These are phyloP conservation scores for Cyprinus carpio DNA, from an alignment of 2,113 vertebrate species.

Conservation along the genomic window DNA sequence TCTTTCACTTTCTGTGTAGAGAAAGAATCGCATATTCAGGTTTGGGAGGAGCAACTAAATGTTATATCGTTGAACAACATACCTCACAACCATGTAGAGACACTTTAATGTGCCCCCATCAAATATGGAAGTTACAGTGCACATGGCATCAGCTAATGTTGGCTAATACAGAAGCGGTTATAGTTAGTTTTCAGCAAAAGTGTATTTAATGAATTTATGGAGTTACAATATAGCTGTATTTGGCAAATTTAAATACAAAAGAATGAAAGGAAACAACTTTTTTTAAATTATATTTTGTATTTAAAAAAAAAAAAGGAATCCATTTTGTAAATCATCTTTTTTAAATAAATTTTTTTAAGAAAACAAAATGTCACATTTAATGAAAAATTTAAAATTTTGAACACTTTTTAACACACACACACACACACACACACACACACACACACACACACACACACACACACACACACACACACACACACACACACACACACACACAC, in stretches of 20 bases:
- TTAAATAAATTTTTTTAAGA: too few species aligned
- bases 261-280: not conserved
- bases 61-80: not conserved
- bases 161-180: too few species aligned
- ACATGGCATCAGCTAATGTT: too few species aligned
- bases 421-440: too few species aligned
- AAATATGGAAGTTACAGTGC: too few species aligned
- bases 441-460: too few species aligned
- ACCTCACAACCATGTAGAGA: too few species aligned
- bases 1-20: slow-evolving; percentile 48
- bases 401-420: not conserved
- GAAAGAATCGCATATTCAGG: not conserved
- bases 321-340: not conserved
- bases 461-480: too few species aligned
- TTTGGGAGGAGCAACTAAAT: not conserved
- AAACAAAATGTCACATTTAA: too few species aligned
- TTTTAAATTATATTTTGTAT: slow-evolving; percentile 13
- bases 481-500: too few species aligned
- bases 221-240: not conserved
- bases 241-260: not conserved
- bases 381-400: not conserved
- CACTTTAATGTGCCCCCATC: not conserved
- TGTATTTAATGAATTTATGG: not conserved
- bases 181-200: not conserved
- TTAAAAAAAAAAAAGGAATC: too few species aligned